Conservation (phyloP, 2,113 vertebrate species). For the Plecotus auritus region DNA sequence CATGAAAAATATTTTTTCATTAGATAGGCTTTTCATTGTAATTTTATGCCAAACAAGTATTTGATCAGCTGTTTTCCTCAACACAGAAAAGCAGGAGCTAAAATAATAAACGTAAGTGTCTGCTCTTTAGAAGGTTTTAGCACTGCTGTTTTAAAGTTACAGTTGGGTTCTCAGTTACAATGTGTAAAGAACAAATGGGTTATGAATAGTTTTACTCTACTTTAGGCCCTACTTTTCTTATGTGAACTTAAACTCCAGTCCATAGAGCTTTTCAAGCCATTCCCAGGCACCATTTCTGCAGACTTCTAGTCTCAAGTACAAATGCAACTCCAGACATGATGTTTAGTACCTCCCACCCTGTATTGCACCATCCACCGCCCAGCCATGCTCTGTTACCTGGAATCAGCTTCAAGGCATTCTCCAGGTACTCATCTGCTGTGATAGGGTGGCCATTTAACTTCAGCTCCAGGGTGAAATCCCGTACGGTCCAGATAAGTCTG, state of each 20-base stretch:
- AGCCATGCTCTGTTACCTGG: background rate
- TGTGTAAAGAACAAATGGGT: background rate
- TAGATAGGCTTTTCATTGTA: background rate
- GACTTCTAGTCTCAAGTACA: background rate
- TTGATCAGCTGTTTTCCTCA: background rate
- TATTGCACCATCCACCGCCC: background rate
- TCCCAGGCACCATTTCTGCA: background rate
- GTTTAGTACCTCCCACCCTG: background rate
- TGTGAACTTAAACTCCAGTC: background rate
- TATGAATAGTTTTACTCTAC: background rate
- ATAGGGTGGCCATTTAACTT: background rate
- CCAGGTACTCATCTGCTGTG: constrained; percentile 60
- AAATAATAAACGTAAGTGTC: background rate
- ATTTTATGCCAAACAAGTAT: background rate
- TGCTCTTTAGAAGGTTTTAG: background rate
- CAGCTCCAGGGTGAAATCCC: constrained; percentile 66
- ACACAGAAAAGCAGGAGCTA: background rate
- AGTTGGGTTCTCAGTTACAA: background rate
- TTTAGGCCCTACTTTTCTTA: background rate
- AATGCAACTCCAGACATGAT: background rate
- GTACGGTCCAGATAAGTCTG: constrained; percentile 61
- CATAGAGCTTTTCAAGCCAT: background rate
- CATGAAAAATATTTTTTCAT: background rate
- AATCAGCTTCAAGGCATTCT: constrained; percentile 48
- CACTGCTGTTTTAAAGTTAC: background rate